A percentile compares a stretch with the other conserved stretches of the same genome.
Evolutionary conservation across 1,140 invertebrate species (phyloP).

Genomic region (Drosophila orosa): DNA sequence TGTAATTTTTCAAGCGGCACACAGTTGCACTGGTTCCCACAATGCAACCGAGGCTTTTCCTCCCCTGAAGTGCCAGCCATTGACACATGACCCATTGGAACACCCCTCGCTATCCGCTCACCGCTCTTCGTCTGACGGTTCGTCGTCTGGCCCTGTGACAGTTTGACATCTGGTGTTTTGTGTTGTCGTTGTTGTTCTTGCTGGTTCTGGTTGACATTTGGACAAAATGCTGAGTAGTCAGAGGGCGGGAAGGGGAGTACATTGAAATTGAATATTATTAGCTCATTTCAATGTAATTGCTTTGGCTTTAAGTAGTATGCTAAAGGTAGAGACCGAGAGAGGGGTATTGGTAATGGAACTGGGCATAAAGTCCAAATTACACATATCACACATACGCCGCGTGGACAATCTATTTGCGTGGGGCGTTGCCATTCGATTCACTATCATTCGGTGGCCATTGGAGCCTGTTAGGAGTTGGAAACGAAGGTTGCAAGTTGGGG

Average conservation of each 20-base stretch:
- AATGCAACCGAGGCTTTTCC: constrained; percentile 26
- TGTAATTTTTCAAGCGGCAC: constrained; percentile 60
- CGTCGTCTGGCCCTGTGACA: constrained; percentile 65
- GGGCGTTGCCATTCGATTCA: constrained; percentile 11
- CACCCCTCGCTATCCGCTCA: not conserved
- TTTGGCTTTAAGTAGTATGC: constrained; percentile 17
- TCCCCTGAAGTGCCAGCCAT: constrained; percentile 50
- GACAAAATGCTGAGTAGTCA: constrained; percentile 62
- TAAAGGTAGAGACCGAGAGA: not conserved
- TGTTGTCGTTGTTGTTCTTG: constrained; percentile 5
- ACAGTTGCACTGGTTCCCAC: constrained; percentile 65
- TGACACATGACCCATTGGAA: constrained; percentile 40
- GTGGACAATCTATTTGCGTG: constrained; percentile 19
- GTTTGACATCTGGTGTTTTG: constrained; percentile 63
- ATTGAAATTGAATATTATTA: constrained; percentile 76
- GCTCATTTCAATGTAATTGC: constrained; percentile 66
- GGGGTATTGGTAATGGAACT: not conserved
- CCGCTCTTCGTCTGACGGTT: not conserved
- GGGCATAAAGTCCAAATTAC: constrained; percentile 45
- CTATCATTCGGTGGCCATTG: constrained; percentile 21
- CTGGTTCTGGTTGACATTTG: constrained; percentile 65
- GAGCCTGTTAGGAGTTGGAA: constrained; percentile 22
- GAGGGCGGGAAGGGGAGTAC: not conserved
- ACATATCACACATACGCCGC: constrained; percentile 61
- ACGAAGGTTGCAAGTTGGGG: not conserved